Evolutionary conservation across 2,888 invertebrate species (phyloP).

Genomic region (Lissocephala sabroskyi): DNA sequence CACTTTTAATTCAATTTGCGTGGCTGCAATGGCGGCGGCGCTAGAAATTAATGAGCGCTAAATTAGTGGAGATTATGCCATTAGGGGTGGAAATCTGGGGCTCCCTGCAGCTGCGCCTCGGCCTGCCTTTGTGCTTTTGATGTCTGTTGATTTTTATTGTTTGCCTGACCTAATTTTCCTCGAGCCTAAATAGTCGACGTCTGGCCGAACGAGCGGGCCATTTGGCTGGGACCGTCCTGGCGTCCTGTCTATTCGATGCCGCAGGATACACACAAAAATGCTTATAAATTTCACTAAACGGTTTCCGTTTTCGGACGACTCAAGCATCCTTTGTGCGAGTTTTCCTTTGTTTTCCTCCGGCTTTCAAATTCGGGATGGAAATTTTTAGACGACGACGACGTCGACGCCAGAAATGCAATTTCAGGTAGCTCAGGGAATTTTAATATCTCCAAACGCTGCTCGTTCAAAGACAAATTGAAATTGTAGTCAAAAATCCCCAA

Average conservation of each 20-base stretch:
- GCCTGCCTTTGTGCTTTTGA: background rate
- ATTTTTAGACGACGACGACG: too few relatives aligned
- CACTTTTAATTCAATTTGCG: constrained; percentile 64
- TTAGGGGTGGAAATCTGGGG: constrained; percentile 48
- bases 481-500: too few relatives aligned
- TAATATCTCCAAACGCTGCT: too few relatives aligned
- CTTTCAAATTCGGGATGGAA: too few relatives aligned
- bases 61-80: constrained; percentile 68
- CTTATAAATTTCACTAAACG: background rate
- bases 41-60: constrained; percentile 66
- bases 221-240: constrained; percentile 17
- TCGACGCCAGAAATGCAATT: too few relatives aligned
- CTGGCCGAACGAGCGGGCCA: constrained; percentile 7
- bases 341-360: too few relatives aligned
- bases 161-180: constrained; percentile 54
- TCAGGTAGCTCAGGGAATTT: too few relatives aligned
- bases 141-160: constrained; percentile 62
- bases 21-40: constrained; percentile 29
- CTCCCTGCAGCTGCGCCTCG: too few relatives aligned
- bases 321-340: too few relatives aligned
- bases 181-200: background rate
- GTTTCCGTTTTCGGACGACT: too few relatives aligned
- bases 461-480: too few relatives aligned
- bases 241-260: background rate
- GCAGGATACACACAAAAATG: background rate